Conservation (phyloP, 2,888 invertebrate species). For the Melanotus villosus region DNA sequence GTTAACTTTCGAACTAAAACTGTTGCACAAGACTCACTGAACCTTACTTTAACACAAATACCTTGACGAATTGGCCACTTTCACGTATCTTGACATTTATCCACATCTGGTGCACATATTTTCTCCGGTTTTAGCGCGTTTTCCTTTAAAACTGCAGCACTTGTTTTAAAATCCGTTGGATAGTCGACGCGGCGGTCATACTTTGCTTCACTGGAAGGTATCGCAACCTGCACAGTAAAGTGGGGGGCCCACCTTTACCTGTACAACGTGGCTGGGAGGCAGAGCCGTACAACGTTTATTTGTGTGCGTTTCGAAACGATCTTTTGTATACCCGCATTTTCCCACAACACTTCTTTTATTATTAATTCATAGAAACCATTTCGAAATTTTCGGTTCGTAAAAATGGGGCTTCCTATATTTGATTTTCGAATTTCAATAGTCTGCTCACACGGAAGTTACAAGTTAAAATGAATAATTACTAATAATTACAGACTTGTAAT, state of each 20-base stretch:
- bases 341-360: not conserved
- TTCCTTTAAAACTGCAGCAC: conserved; percentile 50
- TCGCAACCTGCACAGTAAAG: conserved; percentile 50
- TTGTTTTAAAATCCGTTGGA: conserved; percentile 53
- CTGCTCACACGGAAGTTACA: too few species aligned
- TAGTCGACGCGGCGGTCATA: conserved; percentile 54
- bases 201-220: conserved; percentile 53
- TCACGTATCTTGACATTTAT: conserved; percentile 32
- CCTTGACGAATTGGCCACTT: conserved; percentile 39
- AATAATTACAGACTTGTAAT: too few species aligned
- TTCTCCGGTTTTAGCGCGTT: conserved; percentile 39
- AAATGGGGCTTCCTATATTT: too few species aligned
- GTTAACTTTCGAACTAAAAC: conserved; percentile 39
- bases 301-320: conserved; percentile 4
- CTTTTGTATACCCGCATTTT: conserved; percentile 8
- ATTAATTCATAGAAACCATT: not conserved
- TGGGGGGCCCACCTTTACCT: conserved; percentile 51
- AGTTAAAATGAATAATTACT: too few species aligned
- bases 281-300: conserved; percentile 46
- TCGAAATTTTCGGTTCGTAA: not conserved
- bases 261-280: conserved; percentile 51
- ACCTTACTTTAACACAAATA: conserved; percentile 31
- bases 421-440: too few species aligned
- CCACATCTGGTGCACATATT: conserved; percentile 34
- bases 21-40: conserved; percentile 36